Conservation (phyloP, 1,140 invertebrate species). For the Latrodectus geometricus region DNA sequence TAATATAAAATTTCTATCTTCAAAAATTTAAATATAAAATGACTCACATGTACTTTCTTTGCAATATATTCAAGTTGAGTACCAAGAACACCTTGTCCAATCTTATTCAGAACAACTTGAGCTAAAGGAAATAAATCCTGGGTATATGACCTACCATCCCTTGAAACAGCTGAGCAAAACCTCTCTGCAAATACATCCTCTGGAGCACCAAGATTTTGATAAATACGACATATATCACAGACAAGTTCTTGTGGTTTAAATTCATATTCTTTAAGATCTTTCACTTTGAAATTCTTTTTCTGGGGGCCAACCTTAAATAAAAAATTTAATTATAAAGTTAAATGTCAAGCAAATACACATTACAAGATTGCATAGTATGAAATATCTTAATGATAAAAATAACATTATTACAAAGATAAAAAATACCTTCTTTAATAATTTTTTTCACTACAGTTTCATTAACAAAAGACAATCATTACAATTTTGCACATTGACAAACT, state of each 20-base stretch:
- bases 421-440: too few relatives aligned
- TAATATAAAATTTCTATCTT: too few relatives aligned
- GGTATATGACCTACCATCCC: slow-evolving; percentile 94
- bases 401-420: too few relatives aligned
- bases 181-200: slow-evolving; percentile 72
- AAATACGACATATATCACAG: slow-evolving; percentile 90
- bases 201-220: slow-evolving; percentile 79
- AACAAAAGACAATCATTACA: too few relatives aligned
- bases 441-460: too few relatives aligned
- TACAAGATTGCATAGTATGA: too few relatives aligned
- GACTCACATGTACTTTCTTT: slow-evolving; percentile 66
- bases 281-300: slow-evolving; percentile 73
- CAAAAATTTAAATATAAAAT: too few relatives aligned
- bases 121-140: slow-evolving; percentile 85
- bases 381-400: too few relatives aligned
- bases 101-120: slow-evolving; percentile 81
- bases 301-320: slow-evolving; percentile 77
- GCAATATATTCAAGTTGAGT: slow-evolving; percentile 70
- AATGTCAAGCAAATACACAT: too few relatives aligned
- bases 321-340: too few relatives aligned
- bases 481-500: too few relatives aligned
- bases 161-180: slow-evolving; percentile 88
- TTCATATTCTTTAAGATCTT: slow-evolving; percentile 90
- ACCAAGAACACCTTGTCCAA: slow-evolving; percentile 80
- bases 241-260: slow-evolving; percentile 92